Conservation (phyloP, 2,797 vertebrate species). For the Propithecus perrieri region DNA sequence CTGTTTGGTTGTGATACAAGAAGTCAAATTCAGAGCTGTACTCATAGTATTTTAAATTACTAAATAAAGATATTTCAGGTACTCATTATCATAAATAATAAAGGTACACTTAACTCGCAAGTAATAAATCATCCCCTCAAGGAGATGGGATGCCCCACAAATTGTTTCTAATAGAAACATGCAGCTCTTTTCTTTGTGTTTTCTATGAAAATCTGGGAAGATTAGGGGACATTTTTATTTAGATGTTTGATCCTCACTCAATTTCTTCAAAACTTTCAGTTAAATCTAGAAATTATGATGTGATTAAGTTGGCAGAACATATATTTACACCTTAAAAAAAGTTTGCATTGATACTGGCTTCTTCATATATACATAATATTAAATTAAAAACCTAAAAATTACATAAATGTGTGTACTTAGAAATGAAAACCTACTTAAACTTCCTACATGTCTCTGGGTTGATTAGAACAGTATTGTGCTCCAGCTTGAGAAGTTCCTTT, state of each 20-base stretch:
- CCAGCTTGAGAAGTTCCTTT: neutral
- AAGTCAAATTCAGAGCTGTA: neutral
- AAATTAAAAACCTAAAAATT: conserved; percentile 39
- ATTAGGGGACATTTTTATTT: conserved; percentile 28
- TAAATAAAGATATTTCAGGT: neutral
- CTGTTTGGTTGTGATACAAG: neutral
- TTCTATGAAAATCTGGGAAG: conserved; percentile 33
- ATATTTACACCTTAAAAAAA: conserved; percentile 41
- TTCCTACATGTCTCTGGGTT: neutral
- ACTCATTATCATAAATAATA: neutral
- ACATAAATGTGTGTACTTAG: neutral
- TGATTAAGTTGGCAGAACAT: neutral
- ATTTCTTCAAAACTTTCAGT: conserved; percentile 44
- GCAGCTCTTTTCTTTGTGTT: neutral
- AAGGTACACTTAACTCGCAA: neutral
- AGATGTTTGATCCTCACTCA: neutral
- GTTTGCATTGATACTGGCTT: neutral
- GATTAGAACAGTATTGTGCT: conserved; percentile 32
- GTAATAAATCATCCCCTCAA: neutral
- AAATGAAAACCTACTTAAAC: conserved; percentile 31
- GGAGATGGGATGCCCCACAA: neutral
- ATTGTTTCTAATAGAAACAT: conserved; percentile 47
- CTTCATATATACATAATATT: neutral
- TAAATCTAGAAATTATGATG: conserved; percentile 47
- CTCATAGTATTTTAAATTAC: neutral